Evolutionary conservation across 2,113 vertebrate species (phyloP).

Genomic region (Erythrocercus mccallii): DNA sequence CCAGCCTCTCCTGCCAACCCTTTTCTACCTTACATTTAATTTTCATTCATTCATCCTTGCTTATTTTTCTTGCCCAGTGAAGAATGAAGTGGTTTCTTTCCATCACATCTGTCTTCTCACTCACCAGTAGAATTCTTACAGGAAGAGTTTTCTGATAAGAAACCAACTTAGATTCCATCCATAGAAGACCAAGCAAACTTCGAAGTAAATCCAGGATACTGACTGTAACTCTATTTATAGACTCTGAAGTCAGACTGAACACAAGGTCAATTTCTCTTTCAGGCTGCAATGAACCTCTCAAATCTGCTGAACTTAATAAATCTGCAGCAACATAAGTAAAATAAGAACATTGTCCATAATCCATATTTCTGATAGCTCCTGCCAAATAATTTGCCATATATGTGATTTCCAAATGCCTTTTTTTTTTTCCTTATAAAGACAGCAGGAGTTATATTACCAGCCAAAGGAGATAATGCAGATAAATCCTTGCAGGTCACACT

Average conservation of each 20-base stretch:
- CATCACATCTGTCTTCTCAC: not conserved
- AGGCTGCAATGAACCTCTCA: not conserved
- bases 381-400: not conserved
- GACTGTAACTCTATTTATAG: constrained; percentile 28
- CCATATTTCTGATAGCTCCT: not conserved
- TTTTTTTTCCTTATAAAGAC: not conserved
- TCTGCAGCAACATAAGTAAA: not conserved
- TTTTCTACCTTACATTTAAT: not conserved
- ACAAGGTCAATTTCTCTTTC: constrained; percentile 30
- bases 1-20: not conserved
- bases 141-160: constrained; percentile 14
- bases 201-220: not conserved
- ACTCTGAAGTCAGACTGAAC: constrained; percentile 19
- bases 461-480: not conserved
- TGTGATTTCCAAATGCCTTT: not conserved
- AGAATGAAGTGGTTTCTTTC: not conserved
- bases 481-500: not conserved
- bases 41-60: not conserved
- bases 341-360: not conserved
- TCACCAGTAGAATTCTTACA: not conserved
- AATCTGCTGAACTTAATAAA: not conserved
- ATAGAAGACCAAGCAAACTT: not conserved
- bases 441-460: not conserved
- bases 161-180: not conserved
- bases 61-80: not conserved